Evolutionary conservation across 2,113 vertebrate species (phyloP), one percentile per base, ranked within the genome.

Genomic region (Siniperca knerii): DNA sequence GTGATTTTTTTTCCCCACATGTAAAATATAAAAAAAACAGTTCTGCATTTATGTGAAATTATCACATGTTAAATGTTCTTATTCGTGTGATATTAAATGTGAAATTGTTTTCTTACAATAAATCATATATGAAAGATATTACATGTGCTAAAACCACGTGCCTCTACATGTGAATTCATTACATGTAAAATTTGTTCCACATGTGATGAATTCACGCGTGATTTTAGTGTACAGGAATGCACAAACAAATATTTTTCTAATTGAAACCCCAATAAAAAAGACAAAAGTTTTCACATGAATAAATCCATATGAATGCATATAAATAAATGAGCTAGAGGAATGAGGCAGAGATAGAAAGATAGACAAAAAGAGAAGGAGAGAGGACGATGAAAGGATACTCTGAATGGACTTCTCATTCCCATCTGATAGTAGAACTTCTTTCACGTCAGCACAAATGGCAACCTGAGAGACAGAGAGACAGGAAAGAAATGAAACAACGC

Each of bases 371-470:
- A 86, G 79, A 77, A 58, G 94, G 91, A 95, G 74, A 93, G 95
- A 72, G 67, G 83, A 64, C 94, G 95, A 97, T 90, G 95, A 96
- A 97, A 99, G 97, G 98, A 99, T 99, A 99, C 98, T 99, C 95
- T 97, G 97, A 97, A 99, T 97, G 95, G 98, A 98, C 97, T 98
- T 99, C 97, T 99, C 97, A 96, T 99, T 99, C 95, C 98, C 98
- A 97, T 99, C 98, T 96, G 98, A 99, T 97, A 99, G 97, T 95
- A 99, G 96, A 96, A 99, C 98, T 97, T 99, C 98, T 96, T 97
- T 97, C 96, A 97, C 98, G 96, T 99, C 98, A 96, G 98, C 97
- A 97, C 97, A 98, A 97, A 99, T 96, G 94, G 98, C 97, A 96
- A 99, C 97, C 98, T 99, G 97, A 79, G 90, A 88, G 83, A 84